Evolutionary conservation across 2,113 vertebrate genomes (phyloP), one percentile per base, ranked within the genome.

Genomic region (Holacanthus passer): DNA sequence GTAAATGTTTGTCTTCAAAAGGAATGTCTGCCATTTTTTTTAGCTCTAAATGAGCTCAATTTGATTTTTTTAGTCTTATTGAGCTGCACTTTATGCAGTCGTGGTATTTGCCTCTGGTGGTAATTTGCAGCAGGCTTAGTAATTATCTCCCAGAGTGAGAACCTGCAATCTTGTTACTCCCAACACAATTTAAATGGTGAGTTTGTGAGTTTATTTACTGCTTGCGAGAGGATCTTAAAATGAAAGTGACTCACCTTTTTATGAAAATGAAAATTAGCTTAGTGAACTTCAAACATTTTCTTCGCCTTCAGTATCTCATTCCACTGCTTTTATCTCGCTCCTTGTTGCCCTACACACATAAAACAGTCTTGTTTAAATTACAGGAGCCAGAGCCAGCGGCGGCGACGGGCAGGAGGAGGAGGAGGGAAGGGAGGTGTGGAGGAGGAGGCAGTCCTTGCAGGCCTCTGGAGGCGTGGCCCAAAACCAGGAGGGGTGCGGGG

Each of bases 371-470:
- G 32, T 71, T 69, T 31, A 17, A 13, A 41, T 62, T 43, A 3
- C 60, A 88, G 85, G 81, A 48, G 66, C 53, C 12, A 63, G 64
- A 22, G 84, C 67, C 29, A 62, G 91, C 56, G 41, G 94, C 74
- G 70, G 59, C 7, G 2, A 11, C n/a, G 0, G 93, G n/a, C 89
- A 2, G 70, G 84, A 87, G 37, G 20, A 24, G 62, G 89, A 93
- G 60, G 89, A 94, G 58, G 91, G 85, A 2, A 86, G 90, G 53
- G 95, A 96, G 73, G 91, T 98, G 74, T 98, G 97, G 97, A 96
- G 95, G 81, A 96, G 96, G 82, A 96, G 97, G 82, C 95, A 45
- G 22, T 96, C 95, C 79, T 74, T 96, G 67, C 96, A 95, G 90
- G 94, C 92, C 0, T 89, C 95, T 1, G 89, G 94, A 50, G 94